Evolutionary conservation across 2,888 invertebrate genomes (phyloP).

Genomic region (Corbicula japonica): DNA sequence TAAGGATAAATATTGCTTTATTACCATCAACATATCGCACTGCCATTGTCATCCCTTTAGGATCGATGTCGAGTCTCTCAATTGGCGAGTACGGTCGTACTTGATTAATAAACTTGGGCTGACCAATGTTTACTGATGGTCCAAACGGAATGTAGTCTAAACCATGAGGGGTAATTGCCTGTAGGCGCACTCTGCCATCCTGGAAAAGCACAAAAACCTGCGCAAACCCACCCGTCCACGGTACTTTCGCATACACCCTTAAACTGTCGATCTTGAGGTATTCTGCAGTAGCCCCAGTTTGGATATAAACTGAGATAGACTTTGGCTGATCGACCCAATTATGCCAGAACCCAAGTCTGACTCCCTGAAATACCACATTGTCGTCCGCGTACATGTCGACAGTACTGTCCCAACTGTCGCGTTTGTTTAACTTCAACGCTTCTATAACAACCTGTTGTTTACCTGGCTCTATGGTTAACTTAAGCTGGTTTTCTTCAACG

Average conservation of each 20-base stretch:
- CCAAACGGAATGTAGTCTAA: conserved; percentile 74
- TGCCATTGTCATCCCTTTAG: conserved; percentile 35
- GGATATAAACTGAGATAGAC: conserved; percentile 59
- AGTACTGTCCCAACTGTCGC: conserved; percentile 28
- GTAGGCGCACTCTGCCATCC: conserved; percentile 66
- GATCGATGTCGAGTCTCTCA: conserved; percentile 55
- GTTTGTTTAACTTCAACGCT: conserved; percentile 55
- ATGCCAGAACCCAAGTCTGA: conserved; percentile 66
- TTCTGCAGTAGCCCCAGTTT: conserved; percentile 16
- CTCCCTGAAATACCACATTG: conserved; percentile 60
- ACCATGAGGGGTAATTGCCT: conserved; percentile 68
- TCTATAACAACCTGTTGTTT: conserved; percentile 57
- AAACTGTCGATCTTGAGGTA: conserved; percentile 58
- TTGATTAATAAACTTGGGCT: conserved; percentile 42
- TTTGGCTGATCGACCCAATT: conserved; percentile 47
- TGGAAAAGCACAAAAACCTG: conserved; percentile 73
- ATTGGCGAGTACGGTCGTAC: conserved; percentile 64
- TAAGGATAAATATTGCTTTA: conserved; percentile 45
- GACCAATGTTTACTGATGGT: conserved; percentile 70
- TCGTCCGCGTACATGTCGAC: conserved; percentile 55
- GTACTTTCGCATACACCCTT: conserved; percentile 60
- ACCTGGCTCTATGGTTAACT: conserved; percentile 43
- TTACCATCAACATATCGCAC: conserved; percentile 64
- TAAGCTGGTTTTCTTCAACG: conserved; percentile 54
- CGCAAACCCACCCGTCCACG: conserved; percentile 68